Base-by-base conservation (phyloP, 2,113 vertebrate species). In the Atlantisia rogersi region DNA sequence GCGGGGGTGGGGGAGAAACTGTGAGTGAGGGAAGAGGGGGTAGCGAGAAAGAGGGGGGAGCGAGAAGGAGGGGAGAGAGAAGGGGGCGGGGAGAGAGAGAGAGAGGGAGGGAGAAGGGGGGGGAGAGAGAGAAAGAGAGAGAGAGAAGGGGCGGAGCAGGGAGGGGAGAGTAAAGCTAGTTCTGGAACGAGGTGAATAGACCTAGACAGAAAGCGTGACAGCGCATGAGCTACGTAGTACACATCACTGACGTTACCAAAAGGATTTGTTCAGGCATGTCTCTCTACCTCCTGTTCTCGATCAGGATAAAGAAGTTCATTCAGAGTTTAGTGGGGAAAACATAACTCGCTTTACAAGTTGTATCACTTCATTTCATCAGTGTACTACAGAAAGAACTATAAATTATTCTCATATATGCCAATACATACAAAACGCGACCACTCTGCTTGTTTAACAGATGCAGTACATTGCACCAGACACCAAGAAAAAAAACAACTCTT, bases 181-280 rank as follows among this genome's bases (percentile, higher is more conserved):
- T 80, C 28, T 79, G 18, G 25, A 84, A 67, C 24, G 14, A 60
- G 18, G n/a, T 9, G 5, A 73, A 42, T 1, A 73, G 12, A 20
- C 13, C 20, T 28, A 80, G 28, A 62, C 4, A 0, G 3, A 84
- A 89, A 76, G 35, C 4, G 9, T 10, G 11, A 78, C 35, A 73
- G 52, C 2, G 2, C 17, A 8, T 3, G 4, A 48, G 44, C 17
- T 46, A 31, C 2, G 1, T 55, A 75, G 28, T 21, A 37, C 11
- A 24, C 10, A 29, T 29, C 40, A 58, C 8, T 50, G 16, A 3
- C 39, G 32, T 7, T 28, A 17, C 37, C 24, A n/a, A 40, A 52
- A 64, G 25, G 42, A 83, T 68, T 81, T 91, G 83, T 6, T 69
- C 83, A 79, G 93, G 84, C 95, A 84, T 71, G 80, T 60, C 60